These are phyloP conservation scores for Saimiri boliviensis DNA, from an alignment of 2,113 vertebrate species.

Conservation along the genomic window DNA sequence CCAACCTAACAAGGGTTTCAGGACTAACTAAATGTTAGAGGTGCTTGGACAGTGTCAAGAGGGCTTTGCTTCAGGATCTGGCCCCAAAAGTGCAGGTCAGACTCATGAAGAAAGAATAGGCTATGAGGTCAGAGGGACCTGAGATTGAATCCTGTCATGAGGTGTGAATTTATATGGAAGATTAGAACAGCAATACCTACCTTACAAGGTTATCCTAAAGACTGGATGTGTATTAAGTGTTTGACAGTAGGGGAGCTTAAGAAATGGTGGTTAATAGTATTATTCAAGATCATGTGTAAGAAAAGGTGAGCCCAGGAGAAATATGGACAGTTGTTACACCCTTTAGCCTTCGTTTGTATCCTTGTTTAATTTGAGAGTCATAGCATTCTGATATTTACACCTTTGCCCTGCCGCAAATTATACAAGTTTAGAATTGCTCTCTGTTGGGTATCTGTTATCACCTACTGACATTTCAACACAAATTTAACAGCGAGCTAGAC, in stretches of 20 bases:
- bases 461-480: neutral
- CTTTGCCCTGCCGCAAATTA: neutral
- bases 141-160: neutral
- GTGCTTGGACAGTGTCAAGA: neutral
- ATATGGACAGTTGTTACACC: neutral
- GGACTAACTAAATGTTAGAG: neutral
- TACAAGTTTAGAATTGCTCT: conserved; percentile 17
- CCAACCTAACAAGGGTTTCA: neutral
- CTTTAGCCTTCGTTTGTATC: neutral
- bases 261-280: neutral
- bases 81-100: neutral
- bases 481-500: neutral
- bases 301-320: neutral
- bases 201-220: neutral
- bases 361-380: neutral
- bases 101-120: neutral
- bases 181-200: neutral
- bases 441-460: neutral
- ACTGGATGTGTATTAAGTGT: neutral
- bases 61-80: neutral
- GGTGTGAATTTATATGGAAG: neutral
- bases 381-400: neutral
- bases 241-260: neutral
- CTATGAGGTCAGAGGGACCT: neutral
- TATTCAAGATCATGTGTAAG: neutral